Percentiles rank a stretch among this genome's conserved stretches.
These are phyloP conservation scores for Paguma larvata DNA, from an alignment of 2,797 vertebrate species.

Conservation along the genomic window DNA sequence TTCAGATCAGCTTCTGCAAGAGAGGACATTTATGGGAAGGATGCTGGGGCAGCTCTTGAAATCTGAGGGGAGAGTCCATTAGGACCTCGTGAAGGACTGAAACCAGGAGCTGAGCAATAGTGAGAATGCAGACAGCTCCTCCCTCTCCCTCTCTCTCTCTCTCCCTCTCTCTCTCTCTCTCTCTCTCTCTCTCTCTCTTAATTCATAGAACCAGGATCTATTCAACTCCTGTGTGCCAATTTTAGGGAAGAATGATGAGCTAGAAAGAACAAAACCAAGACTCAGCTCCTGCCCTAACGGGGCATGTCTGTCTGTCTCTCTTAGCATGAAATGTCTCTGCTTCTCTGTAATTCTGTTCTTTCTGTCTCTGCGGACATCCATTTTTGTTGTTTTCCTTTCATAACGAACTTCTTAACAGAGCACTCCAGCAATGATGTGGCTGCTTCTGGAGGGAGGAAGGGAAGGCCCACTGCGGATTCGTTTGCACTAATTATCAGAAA, in stretches of 20 bases:
- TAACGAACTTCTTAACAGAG: not conserved
- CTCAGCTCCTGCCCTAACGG: not conserved
- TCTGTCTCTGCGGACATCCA: not conserved
- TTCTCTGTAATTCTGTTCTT: not conserved
- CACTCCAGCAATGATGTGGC: not conserved
- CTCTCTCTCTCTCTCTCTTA: not conserved
- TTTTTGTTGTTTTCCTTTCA: not conserved
- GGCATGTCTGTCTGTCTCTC: not conserved
- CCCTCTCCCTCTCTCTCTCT: not conserved
- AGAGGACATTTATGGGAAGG: not conserved
- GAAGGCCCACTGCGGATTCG: not conserved
- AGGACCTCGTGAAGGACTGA: not conserved
- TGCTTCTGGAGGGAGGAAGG: not conserved
- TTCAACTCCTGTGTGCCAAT: not conserved
- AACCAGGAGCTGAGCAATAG: not conserved
- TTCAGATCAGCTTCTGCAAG: not conserved
- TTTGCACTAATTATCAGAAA: not conserved
- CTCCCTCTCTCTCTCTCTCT: not conserved
- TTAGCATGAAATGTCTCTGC: not conserved
- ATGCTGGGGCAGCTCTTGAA: not conserved
- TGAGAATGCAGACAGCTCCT: not conserved
- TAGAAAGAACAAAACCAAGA: not conserved
- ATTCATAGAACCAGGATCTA: not conserved
- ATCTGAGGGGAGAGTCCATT: not conserved
- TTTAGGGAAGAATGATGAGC: not conserved